Evolutionary conservation across 2,113 vertebrate genomes (phyloP).

Genomic region (Prionailurus viverrinus): DNA sequence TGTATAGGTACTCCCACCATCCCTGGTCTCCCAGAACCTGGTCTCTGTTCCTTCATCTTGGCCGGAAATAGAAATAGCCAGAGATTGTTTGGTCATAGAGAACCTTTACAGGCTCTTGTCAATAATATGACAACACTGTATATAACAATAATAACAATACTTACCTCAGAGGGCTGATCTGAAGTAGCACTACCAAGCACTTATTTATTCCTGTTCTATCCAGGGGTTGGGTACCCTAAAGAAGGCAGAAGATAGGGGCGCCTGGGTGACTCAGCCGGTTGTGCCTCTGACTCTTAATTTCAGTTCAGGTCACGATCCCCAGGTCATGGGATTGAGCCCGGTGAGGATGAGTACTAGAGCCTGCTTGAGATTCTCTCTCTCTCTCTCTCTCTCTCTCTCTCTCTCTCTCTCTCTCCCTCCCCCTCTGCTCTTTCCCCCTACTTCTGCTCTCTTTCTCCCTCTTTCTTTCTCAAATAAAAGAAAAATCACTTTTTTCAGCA

Average conservation of each 20-base stretch:
- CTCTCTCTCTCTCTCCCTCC: neutral
- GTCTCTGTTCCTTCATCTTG: no score
- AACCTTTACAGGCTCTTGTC: no score
- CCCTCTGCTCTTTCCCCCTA: neutral
- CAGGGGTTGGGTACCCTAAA: neutral
- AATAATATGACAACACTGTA: no score
- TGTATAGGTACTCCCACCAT: no score
- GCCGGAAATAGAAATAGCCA: no score
- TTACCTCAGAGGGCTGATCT: neutral
- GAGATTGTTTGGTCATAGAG: no score
- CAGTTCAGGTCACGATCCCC: neutral
- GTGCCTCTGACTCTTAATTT: neutral
- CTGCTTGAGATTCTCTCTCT: neutral
- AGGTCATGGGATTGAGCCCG: neutral
- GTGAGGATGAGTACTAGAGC: neutral
- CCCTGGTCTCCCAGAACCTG: no score
- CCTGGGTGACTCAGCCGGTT: neutral
- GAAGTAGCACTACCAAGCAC: neutral
- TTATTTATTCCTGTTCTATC: neutral
- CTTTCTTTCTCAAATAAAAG: neutral
- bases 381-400: neutral
- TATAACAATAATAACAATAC: neutral
- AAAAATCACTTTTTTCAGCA: neutral
- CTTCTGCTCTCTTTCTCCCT: neutral
- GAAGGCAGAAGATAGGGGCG: neutral